Percentiles rank a stretch among this genome's conserved stretches.
Conservation (phyloP, 2,113 vertebrate species). For the Dermatemys mawii region DNA sequence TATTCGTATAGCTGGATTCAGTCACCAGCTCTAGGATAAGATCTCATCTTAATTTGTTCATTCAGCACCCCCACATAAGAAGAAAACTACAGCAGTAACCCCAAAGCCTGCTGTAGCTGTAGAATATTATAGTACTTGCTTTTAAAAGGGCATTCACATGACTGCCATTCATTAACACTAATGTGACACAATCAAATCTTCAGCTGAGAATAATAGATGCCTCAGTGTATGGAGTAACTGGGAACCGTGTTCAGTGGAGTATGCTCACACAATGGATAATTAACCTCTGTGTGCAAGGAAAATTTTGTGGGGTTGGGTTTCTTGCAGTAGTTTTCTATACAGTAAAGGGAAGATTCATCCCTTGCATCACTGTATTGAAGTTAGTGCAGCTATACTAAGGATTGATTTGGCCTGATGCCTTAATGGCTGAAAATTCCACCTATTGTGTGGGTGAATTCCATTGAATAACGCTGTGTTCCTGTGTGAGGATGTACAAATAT, state of each 20-base stretch:
- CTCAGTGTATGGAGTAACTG: neutral
- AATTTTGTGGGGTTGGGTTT: neutral
- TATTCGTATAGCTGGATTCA: conserved; percentile 34
- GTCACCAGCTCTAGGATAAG: conserved; percentile 45
- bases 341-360: accelerated
- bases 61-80: conserved; percentile 30
- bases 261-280: neutral
- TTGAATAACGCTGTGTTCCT: accelerated
- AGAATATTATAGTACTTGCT: conserved; percentile 13
- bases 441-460: neutral
- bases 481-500: neutral
- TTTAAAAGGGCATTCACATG: conserved; percentile 44
- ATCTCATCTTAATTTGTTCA: conserved; percentile 32
- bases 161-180: conserved; percentile 44
- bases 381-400: neutral
- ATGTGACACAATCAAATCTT: neutral
- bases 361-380: accelerated
- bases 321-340: neutral
- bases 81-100: neutral
- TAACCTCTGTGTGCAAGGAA: neutral
- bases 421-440: accelerated
- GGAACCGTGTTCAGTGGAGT: neutral
- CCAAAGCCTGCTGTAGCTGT: neutral
- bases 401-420: neutral
- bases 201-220: neutral